Evolutionary conservation across 2,888 invertebrate genomes (phyloP), one percentile per base, ranked within the genome.

Genomic region (Agapetus fuscipes): DNA sequence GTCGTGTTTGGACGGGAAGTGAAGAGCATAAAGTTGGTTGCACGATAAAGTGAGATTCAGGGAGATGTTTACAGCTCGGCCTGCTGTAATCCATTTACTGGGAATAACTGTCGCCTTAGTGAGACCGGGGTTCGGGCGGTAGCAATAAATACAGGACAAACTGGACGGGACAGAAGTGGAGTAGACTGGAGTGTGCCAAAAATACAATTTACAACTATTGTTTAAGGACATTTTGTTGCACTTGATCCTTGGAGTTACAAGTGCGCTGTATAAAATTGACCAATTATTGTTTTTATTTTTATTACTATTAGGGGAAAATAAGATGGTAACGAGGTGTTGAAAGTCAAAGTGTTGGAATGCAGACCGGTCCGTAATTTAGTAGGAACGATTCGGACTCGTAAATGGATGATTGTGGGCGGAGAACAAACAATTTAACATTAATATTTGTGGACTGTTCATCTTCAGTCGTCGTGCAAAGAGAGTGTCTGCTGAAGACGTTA

Each of bases 31-130:
- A 27, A 27, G n/a, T 27, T 27, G 4, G 27, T n/a, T n/a, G 27
- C n/a, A n/a, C 26, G 11, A 34, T 34, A 34, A 34, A 34, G 17
- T 20, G 25, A 29, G 41, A 41, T 41, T 41, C 37, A 41, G 34
- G 29, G 37, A 17, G 37, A 37, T 41, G 41, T 41, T 41, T 41
- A 41, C 41, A 34, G 10, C 32, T n/a, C 20, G 13, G 30, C 16
- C 30, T 37, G 28, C 29, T 17, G 34, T 34, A 41, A 41, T 37
- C 37, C 30, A 30, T 37, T 41, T 37, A 37, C 15, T 33, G 13
- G 24, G 30, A 20, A 34, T 41, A 37, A 41, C 37, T 41, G 41
- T 41, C 41, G 29, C 25, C 34, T 34, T 34, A 39, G 15, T 20
- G 13, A 14, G 34, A 17, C 16, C 30, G 30, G 30, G 16, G 30